A percentile compares a stretch with the other conserved stretches of the same genome.
Conservation (phyloP, 2,113 vertebrate species). For the Otocyon megalotis region DNA sequence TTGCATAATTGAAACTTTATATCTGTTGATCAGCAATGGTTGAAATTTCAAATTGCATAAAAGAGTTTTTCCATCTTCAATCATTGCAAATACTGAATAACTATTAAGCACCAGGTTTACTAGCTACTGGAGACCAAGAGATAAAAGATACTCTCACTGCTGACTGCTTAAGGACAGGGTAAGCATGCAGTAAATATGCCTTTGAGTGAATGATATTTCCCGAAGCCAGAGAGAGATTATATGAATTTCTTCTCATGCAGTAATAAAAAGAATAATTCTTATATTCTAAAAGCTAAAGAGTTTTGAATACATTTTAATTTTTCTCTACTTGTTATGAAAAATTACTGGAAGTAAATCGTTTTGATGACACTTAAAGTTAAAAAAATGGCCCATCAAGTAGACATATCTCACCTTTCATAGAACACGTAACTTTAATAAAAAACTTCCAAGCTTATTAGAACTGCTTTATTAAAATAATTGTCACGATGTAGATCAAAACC, state of each 20-base stretch:
- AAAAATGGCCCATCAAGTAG: not conserved
- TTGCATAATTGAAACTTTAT: not conserved
- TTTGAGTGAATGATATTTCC: not conserved
- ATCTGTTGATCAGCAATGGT: not conserved
- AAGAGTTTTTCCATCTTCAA: not conserved
- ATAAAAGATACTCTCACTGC: not conserved
- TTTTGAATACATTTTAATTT: not conserved
- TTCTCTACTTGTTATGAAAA: not conserved
- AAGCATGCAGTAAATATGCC: not conserved
- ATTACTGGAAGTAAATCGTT: not conserved
- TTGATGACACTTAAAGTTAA: not conserved
- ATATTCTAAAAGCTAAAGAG: not conserved
- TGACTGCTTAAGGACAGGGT: not conserved
- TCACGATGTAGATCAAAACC: not conserved
- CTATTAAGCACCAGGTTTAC: not conserved
- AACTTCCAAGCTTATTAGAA: conserved; percentile 7
- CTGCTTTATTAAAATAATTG: not conserved
- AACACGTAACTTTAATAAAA: not conserved
- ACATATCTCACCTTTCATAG: not conserved
- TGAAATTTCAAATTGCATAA: conserved; percentile 22
- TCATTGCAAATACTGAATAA: not conserved
- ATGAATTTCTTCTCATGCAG: not conserved
- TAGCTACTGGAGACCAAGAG: not conserved
- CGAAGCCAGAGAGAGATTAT: not conserved
- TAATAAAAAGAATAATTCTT: not conserved